A percentile compares a stretch with the other conserved stretches of the same genome.
These are phyloP conservation scores for Exocentrus adspersus DNA, from an alignment of 2,888 invertebrate genomes.

Conservation along the genomic window DNA sequence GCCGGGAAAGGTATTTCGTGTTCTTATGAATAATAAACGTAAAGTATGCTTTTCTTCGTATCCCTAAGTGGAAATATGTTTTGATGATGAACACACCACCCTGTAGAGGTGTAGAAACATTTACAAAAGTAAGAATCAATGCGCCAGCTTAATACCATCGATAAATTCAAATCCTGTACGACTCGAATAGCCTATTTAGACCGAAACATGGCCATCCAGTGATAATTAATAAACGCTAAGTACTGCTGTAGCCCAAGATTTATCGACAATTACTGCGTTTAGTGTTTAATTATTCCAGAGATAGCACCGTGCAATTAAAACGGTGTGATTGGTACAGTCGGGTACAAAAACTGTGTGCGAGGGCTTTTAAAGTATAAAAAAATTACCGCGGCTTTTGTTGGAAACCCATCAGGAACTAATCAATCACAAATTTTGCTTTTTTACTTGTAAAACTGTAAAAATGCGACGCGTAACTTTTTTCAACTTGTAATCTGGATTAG, in stretches of 20 bases:
- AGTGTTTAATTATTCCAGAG: slow-evolving; percentile 19
- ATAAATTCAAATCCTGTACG: slow-evolving; percentile 19
- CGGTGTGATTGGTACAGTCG: slow-evolving; percentile 4
- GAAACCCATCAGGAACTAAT: too few species aligned
- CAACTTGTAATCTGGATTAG: too few species aligned
- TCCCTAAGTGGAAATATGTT: neutral
- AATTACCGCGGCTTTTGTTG: too few species aligned
- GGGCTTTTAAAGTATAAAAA: neutral
- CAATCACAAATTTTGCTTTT: too few species aligned
- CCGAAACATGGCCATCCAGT: slow-evolving; percentile 10
- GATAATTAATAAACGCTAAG: slow-evolving; percentile 24
- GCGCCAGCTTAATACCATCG: neutral
- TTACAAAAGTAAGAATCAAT: neutral
- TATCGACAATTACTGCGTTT: slow-evolving; percentile 21
- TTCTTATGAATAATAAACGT: neutral
- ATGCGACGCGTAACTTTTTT: too few species aligned
- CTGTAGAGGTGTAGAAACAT: too few species aligned
- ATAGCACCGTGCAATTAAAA: slow-evolving; percentile 19
- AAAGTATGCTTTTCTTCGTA: neutral
- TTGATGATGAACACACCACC: neutral
- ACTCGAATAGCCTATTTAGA: slow-evolving; percentile 20
- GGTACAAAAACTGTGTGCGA: neutral
- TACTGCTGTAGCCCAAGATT: slow-evolving; percentile 15
- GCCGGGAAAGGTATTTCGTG: neutral
- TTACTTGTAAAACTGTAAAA: too few species aligned